phyloP scores from a whole-genome alignment of 2,113 vertebrate genomes.

The Etia nguti region DNA sequence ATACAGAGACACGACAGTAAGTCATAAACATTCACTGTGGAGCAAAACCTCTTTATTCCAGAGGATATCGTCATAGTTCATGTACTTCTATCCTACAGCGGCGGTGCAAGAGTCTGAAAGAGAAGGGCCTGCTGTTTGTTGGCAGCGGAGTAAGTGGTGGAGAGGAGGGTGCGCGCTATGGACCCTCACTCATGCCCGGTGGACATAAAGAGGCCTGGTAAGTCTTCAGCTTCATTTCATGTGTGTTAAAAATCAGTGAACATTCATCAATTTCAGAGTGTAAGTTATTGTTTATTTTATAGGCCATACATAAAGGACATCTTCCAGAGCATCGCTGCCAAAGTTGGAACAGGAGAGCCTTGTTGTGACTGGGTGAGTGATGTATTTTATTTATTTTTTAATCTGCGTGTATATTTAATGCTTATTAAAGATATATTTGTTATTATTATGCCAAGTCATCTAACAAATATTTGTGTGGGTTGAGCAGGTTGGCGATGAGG shows the following conservation, averaged over 20 bases:
- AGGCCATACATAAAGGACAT: constrained; percentile 96
- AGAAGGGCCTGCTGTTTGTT: constrained; percentile 89
- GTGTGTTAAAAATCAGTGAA: neutral
- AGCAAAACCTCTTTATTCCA: neutral
- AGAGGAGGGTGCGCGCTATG: constrained; percentile 91
- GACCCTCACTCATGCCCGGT: constrained; percentile 96
- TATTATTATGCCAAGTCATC: neutral
- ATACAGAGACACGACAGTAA: constrained; percentile 90
- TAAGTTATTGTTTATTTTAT: neutral
- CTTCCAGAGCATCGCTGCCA: constrained; percentile 95
- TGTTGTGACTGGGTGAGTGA: constrained; percentile 96
- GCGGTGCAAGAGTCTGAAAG: constrained; percentile 83
- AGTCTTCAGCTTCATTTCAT: neutral
- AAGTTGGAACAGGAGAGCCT: constrained; percentile 92
- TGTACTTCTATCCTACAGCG: constrained; percentile 71
- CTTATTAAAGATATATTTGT: neutral
- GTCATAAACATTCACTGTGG: neutral
- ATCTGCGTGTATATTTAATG: neutral
- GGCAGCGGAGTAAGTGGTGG: constrained; percentile 96
- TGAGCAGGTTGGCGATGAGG: constrained; percentile 94
- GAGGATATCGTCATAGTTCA: neutral
- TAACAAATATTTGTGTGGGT: constrained; percentile 7
- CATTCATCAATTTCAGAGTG: fast-evolving
- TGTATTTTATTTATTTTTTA: neutral
- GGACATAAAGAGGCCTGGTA: constrained; percentile 94